Evolutionary conservation across 2,113 vertebrate genomes (phyloP).

Genomic region (Leucoraja erinaceus): DNA sequence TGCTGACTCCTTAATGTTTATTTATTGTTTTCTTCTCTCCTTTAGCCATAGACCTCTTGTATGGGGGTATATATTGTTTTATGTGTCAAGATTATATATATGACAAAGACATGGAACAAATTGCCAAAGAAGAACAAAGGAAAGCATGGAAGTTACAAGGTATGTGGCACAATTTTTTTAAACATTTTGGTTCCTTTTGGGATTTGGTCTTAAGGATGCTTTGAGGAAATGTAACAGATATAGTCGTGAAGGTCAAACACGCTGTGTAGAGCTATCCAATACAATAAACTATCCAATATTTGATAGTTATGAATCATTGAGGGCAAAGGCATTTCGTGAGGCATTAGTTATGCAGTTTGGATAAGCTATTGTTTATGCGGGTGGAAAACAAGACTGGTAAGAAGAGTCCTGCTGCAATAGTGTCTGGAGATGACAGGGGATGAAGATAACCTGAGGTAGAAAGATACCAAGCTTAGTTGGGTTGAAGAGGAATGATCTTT

Average conservation of each 20-base stretch:
- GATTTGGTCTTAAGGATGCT: background rate
- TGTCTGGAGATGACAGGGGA: background rate
- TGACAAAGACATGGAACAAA: constrained; percentile 98
- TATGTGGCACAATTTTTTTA: constrained; percentile 52
- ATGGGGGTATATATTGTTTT: constrained; percentile 98
- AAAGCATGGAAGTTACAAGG: constrained; percentile 98
- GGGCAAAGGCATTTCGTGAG: background rate
- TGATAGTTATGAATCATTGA: too few relatives aligned
- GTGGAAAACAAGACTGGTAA: background rate
- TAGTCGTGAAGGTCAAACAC: background rate
- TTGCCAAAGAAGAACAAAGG: constrained; percentile 98
- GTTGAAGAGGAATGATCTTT: background rate
- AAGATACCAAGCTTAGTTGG: background rate
- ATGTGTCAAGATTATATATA: constrained; percentile 99
- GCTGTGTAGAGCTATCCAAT: background rate
- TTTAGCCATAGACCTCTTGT: constrained; percentile 92
- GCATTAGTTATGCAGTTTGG: background rate
- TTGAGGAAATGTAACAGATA: background rate
- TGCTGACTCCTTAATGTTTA: background rate
- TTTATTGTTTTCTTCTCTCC: constrained; percentile 43
- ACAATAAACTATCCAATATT: background rate
- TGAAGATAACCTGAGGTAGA: background rate
- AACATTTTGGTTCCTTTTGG: constrained; percentile 45
- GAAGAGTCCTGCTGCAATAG: background rate
- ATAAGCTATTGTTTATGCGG: background rate